These are phyloP conservation scores for Bursaphelenchus mucronatus DNA, from an alignment of 1,140 invertebrate genomes.

Conservation along the genomic window DNA sequence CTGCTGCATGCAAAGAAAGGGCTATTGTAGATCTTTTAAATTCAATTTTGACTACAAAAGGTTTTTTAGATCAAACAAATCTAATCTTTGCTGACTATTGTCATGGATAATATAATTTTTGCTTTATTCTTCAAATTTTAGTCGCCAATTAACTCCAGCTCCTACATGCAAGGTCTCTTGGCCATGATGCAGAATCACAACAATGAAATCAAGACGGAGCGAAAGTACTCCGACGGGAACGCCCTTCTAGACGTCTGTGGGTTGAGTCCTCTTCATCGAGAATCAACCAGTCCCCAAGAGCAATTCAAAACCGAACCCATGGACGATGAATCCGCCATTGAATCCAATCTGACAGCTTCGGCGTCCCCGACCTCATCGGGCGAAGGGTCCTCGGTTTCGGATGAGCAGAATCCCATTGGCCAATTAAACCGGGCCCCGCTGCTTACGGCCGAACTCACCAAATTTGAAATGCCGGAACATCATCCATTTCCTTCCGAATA, in stretches of 20 bases:
- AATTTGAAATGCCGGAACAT: conserved; percentile 77
- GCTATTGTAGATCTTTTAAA: background rate
- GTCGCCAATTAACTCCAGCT: conserved; percentile 20
- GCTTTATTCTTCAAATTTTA: conserved; percentile 15
- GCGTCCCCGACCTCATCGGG: conserved; percentile 40
- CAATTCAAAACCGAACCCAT: conserved; percentile 24
- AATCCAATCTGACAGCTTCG: background rate
- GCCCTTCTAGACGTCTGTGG: conserved; percentile 17
- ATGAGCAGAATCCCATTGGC: conserved; percentile 3
- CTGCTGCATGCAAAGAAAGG: too few species aligned
- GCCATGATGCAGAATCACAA: conserved; percentile 42
- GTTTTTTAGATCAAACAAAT: conserved; percentile 18
- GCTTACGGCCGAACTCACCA: conserved; percentile 60
- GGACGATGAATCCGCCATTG: conserved; percentile 5
- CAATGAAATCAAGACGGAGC: conserved; percentile 1
- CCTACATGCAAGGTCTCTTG: conserved; percentile 45
- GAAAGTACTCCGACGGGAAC: conserved; percentile 17
- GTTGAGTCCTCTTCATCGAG: background rate
- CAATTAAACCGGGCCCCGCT: conserved; percentile 41
- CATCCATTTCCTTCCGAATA: conserved; percentile 73
- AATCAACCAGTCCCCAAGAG: background rate
- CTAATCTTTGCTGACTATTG: conserved; percentile 12
- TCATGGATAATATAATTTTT: too few species aligned
- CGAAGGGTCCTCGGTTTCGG: conserved; percentile 35
- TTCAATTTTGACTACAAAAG: conserved; percentile 4